phyloP scores from a whole-genome alignment of 2,113 vertebrate genomes.

The Scytalopus superciliaris region DNA sequence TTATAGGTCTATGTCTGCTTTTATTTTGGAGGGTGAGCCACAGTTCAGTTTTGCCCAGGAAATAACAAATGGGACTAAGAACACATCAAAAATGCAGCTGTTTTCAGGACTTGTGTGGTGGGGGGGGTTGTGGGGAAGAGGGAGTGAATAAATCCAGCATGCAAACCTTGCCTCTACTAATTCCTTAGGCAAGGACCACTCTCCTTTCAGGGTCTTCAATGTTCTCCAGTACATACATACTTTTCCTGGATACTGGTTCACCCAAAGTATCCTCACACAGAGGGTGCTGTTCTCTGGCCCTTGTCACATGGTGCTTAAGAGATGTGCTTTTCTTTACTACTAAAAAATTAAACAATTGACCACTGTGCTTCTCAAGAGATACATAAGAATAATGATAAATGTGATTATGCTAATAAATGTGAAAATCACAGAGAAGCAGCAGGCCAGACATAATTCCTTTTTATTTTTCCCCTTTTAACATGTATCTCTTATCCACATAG shows the following conservation, averaged over 20 bases:
- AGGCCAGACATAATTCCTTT: background rate
- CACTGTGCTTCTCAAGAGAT: background rate
- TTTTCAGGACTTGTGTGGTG: background rate
- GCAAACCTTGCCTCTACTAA: background rate
- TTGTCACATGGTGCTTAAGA: background rate
- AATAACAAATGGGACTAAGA: slow-evolving; percentile 56
- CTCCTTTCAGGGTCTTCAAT: background rate
- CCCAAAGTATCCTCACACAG: background rate
- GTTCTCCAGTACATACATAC: background rate
- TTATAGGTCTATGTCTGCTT: slow-evolving; percentile 25
- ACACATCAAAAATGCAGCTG: background rate
- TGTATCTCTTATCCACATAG: background rate
- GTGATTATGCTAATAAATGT: slow-evolving; percentile 7
- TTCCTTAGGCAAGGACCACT: background rate
- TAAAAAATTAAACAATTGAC: background rate
- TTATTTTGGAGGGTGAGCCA: slow-evolving; percentile 52
- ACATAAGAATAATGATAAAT: background rate
- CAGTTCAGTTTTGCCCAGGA: slow-evolving; percentile 60
- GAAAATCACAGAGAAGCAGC: background rate
- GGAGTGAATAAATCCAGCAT: background rate
- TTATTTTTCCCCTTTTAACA: slow-evolving; percentile 9
- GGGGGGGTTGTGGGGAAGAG: background rate
- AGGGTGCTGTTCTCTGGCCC: background rate
- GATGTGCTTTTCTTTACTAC: background rate
- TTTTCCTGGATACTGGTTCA: background rate